phyloP scores from a whole-genome alignment of 2,888 invertebrate species.

The Erebia ligea region DNA sequence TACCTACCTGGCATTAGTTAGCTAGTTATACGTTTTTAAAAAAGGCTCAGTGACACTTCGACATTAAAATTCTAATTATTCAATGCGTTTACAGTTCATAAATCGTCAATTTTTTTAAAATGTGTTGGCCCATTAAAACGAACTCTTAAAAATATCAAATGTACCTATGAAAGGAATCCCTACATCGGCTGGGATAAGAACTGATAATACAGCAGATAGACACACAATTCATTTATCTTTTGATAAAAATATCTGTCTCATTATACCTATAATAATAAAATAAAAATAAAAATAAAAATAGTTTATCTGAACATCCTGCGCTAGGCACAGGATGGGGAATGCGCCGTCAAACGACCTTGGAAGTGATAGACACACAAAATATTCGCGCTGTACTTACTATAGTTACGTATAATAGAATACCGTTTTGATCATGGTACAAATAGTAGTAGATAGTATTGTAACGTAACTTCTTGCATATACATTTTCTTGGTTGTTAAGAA shows the following conservation, averaged over 20 bases:
- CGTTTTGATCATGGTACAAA: not conserved
- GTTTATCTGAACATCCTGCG: constrained; percentile 10
- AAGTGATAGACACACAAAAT: constrained; percentile 19
- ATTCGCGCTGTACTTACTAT: constrained; percentile 3
- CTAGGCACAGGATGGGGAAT: constrained; percentile 17
- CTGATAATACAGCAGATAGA: no score
- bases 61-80: no score
- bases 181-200: no score
- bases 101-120: no score
- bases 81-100: no score
- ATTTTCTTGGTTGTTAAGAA: no score
- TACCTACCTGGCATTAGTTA: no score
- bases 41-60: no score
- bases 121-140: no score
- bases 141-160: no score
- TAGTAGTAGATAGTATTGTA: not conserved
- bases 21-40: no score
- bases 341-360: constrained; percentile 19
- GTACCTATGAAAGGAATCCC: no score
- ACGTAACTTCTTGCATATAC: not conserved
- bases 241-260: not conserved
- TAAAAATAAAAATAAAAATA: not conserved
- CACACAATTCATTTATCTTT: not conserved
- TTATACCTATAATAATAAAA: not conserved
- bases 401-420: constrained; percentile 3